Percentiles rank a stretch among this genome's conserved stretches.
phyloP scores from a whole-genome alignment of 1,140 invertebrate species.

The Onthophagus taurus region DNA sequence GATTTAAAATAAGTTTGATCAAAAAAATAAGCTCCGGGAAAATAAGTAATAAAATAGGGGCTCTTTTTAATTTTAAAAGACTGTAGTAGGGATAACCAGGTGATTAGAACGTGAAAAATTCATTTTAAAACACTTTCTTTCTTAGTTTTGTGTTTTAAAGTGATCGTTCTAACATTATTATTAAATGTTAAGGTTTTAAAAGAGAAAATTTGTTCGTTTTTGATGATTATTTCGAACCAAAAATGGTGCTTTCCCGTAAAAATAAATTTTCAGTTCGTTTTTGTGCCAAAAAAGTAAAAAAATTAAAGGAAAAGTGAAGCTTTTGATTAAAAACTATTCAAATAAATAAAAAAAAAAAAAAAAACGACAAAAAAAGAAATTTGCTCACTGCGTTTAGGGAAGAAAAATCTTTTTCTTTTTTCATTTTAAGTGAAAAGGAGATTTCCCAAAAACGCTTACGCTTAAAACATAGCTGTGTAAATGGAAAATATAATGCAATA shows the following conservation, averaged over 20 bases:
- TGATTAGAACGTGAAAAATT: constrained; percentile 21
- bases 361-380: constrained; percentile 20
- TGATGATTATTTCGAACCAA: too few relatives aligned
- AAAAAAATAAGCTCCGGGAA: too few relatives aligned
- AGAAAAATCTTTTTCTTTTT: constrained; percentile 7
- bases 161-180: constrained; percentile 8
- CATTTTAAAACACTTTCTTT: constrained; percentile 6
- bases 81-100: constrained; percentile 37
- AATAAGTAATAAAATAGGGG: too few relatives aligned
- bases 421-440: constrained; percentile 1
- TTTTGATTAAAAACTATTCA: not conserved
- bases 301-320: not conserved
- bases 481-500: constrained; percentile 24
- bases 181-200: too few relatives aligned
- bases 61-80: constrained; percentile 23
- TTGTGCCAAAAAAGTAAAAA: not conserved
- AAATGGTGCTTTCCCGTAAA: not conserved
- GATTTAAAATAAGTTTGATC: too few relatives aligned
- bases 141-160: constrained; percentile 2
- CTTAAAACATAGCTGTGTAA: constrained; percentile 35
- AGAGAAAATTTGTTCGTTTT: too few relatives aligned
- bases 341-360: constrained; percentile 5
- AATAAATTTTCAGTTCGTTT: too few relatives aligned
- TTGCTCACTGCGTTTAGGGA: constrained; percentile 30
- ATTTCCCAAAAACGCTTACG: constrained; percentile 25